Evolutionary conservation across 2,888 invertebrate genomes (phyloP).

Genomic region (Eurytoma adleriae): DNA sequence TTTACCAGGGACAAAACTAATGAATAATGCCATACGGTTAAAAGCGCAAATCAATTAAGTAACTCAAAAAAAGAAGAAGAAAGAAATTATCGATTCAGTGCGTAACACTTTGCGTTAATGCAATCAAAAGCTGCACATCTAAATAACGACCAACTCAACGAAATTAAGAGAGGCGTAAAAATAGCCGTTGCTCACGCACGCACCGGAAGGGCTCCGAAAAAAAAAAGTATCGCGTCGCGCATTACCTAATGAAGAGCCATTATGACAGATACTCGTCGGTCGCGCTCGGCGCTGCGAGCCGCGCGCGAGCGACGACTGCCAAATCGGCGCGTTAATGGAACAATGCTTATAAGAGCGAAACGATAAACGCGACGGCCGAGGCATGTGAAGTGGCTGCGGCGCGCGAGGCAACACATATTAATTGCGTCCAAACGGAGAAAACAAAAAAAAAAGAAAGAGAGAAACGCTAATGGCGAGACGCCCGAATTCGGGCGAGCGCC

Average conservation of each 20-base stretch:
- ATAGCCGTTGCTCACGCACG: background rate
- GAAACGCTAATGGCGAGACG: constrained; percentile 36
- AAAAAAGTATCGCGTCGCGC: constrained; percentile 9
- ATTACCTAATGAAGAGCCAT: constrained; percentile 20
- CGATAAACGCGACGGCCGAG: constrained; percentile 5
- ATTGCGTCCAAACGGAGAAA: constrained; percentile 45
- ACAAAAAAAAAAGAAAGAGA: constrained; percentile 29
- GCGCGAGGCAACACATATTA: constrained; percentile 49
- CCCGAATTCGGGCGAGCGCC: background rate
- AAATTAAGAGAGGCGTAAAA: background rate
- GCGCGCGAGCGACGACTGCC: background rate
- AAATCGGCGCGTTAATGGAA: constrained; percentile 17
- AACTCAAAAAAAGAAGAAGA: constrained; percentile 17
- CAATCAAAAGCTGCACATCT: constrained; percentile 41
- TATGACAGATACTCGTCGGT: constrained; percentile 10
- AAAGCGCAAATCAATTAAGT: constrained; percentile 31
- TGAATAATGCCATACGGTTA: constrained; percentile 29
- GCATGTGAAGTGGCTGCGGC: constrained; percentile 24
- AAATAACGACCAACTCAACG: constrained; percentile 1
- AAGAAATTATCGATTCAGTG: constrained; percentile 16
- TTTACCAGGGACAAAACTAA: too few relatives aligned
- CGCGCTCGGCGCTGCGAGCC: background rate
- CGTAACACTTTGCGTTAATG: constrained; percentile 39
- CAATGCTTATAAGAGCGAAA: constrained; percentile 5
- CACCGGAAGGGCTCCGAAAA: background rate